Base-by-base conservation (phyloP, 2,113 vertebrate genomes). In the Syrmaticus mikado region DNA sequence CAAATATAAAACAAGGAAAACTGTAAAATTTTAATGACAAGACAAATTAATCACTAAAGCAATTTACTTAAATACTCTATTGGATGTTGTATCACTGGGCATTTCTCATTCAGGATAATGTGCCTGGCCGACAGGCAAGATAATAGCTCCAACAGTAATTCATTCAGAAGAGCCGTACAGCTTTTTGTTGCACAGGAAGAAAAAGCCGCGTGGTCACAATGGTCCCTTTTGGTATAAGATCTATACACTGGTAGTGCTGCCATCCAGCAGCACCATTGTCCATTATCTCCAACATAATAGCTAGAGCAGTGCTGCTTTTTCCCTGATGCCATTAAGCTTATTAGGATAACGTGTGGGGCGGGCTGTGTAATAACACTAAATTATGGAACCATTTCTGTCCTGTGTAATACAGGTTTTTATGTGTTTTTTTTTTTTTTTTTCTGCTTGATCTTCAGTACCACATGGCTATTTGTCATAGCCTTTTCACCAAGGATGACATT, bases 151-250 rank as follows among this genome's bases (percentile, higher is more conserved):
- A 57, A 84, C 80, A 94, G 28, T 20, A 75, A 75, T 52, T 86
- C 13, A 52, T 90, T 89, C 65, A 52, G 80, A n/a, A 30, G 72
- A 75, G 22, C 38, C 9, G 0, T 68, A 22, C 34, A 55, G 80
- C 41, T 72, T 55, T 74, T 90, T 94, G 46, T 92, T 92, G 57
- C 77, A 34, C 34, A 65, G 90, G 73, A 86, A 43, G 83, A 88
- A 83, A 83, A 91, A 93, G 76, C 88, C 71, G 24, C 30, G 2
- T n/a, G 48, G 48, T 81, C 55, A 81, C 77, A 90, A 30, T 48
- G 65, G 32, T 92, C 57, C 68, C 38, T 88, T 93, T 77, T 93
- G 64, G 67, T 34, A 7, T 61, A 40, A 0, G 0, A 83, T 73
- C 79, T 77, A 8, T 1, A 61, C 70, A 34, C 38, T 11, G 45